phyloP scores from a whole-genome alignment of 2,113 vertebrate species.

The Coptodon rendalli region DNA sequence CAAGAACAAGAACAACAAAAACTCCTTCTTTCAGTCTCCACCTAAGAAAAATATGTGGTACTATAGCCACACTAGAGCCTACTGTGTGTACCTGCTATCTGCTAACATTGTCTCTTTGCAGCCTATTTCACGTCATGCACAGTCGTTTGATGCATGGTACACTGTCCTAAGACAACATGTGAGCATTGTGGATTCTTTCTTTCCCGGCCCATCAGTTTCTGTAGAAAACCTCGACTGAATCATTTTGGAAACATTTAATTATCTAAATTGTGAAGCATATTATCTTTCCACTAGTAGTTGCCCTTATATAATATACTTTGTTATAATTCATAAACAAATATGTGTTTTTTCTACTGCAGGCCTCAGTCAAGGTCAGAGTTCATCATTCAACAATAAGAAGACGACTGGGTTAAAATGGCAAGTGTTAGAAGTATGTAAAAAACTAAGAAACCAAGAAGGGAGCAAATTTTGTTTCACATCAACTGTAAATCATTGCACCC shows the following conservation, averaged over 20 bases:
- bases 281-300: background rate
- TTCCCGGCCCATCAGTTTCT: background rate
- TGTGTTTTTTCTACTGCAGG: background rate
- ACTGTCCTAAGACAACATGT: background rate
- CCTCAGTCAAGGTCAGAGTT: background rate
- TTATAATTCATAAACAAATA: background rate
- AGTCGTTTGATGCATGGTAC: background rate
- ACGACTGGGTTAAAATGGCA: background rate
- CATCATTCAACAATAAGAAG: background rate
- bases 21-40: background rate
- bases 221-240: background rate
- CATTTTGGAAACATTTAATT: background rate
- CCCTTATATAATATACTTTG: background rate
- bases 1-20: background rate
- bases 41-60: background rate
- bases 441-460: background rate
- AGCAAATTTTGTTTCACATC: rapidly evolving
- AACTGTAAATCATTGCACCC: background rate
- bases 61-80: background rate
- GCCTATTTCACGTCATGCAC: background rate
- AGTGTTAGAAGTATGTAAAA: background rate
- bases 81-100: background rate
- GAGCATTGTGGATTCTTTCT: background rate
- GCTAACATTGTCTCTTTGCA: background rate
- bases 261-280: background rate